Evolutionary conservation across 2,113 vertebrate species (phyloP).

Genomic region (Chiloscyllium plagiosum): DNA sequence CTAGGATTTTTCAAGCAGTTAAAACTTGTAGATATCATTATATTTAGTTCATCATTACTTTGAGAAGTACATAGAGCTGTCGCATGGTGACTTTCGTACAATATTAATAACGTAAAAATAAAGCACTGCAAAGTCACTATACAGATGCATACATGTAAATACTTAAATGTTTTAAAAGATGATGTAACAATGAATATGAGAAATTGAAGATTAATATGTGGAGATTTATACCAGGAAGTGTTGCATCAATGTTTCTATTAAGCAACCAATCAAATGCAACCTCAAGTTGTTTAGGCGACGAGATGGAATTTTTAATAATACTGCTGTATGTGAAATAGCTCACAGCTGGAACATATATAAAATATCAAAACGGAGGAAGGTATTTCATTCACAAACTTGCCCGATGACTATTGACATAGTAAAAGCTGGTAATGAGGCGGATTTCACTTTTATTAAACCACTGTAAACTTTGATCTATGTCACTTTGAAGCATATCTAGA

Average conservation of each 20-base stretch:
- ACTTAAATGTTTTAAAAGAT: neutral
- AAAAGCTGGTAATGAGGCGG: neutral
- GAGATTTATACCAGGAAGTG: neutral
- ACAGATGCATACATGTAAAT: neutral
- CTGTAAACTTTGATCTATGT: slow-evolving; percentile 16
- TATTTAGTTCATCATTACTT: neutral
- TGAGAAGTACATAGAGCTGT: neutral
- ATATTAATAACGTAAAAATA: neutral
- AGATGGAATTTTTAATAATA: neutral
- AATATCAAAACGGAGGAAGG: neutral
- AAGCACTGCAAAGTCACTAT: neutral
- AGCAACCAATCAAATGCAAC: neutral
- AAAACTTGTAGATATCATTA: neutral
- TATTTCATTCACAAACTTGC: neutral
- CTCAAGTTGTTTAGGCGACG: neutral
- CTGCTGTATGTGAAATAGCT: neutral
- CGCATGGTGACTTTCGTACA: neutral
- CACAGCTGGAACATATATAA: neutral
- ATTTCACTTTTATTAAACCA: neutral
- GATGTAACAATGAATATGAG: neutral
- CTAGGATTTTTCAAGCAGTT: neutral
- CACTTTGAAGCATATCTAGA: neutral
- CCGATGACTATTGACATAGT: neutral
- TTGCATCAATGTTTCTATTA: neutral
- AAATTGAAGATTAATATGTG: neutral